Percentiles rank a stretch among this genome's conserved stretches.
Conservation (phyloP, 2,797 vertebrate genomes). For the Micropoecilia bifurca region DNA sequence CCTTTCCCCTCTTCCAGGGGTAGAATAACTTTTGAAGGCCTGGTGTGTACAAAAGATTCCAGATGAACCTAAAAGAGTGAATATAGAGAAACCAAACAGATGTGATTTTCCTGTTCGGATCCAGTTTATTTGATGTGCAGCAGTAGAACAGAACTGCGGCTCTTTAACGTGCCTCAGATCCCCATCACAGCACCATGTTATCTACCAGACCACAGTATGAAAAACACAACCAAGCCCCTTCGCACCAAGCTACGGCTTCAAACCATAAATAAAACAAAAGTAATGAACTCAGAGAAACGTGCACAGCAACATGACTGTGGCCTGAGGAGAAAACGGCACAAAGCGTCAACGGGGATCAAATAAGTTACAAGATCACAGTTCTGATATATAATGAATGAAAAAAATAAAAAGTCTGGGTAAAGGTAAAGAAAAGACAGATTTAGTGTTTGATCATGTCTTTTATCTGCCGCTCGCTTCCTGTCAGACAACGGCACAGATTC, state of each 20-base stretch:
- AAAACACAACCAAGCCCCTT: constrained; percentile 25
- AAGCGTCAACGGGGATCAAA: constrained; percentile 31
- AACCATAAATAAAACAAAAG: constrained; percentile 50
- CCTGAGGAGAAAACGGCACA: constrained; percentile 47
- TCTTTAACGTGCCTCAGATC: constrained; percentile 42
- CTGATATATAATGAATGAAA: constrained; percentile 19
- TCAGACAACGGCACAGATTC: constrained; percentile 29
- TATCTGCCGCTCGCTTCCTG: constrained; percentile 16
- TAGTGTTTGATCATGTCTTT: constrained; percentile 29
- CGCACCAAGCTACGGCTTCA: constrained; percentile 41
- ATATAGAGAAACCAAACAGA: constrained; percentile 4
- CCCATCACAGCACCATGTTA: constrained; percentile 39
- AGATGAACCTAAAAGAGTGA: constrained; percentile 1
- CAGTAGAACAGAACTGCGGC: constrained; percentile 55
- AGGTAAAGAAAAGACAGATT: constrained; percentile 14
- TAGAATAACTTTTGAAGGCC: not conserved
- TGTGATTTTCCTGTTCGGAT: constrained; percentile 36
- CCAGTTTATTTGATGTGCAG: constrained; percentile 79
- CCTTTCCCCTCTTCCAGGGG: not conserved
- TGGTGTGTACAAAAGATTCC: not conserved
- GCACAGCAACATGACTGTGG: constrained; percentile 38
- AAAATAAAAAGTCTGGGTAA: constrained; percentile 3
- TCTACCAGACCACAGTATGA: constrained; percentile 41
- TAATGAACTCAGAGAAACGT: constrained; percentile 31
- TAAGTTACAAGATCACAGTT: constrained; percentile 36